phyloP scores from a whole-genome alignment of 2,797 vertebrate genomes.

The Podarcis lilfordi region DNA sequence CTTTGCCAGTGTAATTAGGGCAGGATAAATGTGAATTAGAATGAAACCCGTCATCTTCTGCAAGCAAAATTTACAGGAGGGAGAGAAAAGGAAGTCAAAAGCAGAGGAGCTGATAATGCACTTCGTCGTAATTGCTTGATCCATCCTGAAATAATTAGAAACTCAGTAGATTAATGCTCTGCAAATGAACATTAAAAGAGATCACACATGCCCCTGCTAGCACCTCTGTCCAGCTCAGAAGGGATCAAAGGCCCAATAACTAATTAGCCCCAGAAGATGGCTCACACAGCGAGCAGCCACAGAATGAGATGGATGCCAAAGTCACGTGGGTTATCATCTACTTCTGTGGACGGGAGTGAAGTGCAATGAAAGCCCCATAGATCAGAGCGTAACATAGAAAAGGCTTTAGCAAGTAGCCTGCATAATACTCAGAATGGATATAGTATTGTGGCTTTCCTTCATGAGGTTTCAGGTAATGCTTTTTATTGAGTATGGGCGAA shows the following conservation, averaged over 20 bases:
- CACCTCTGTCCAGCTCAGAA: not conserved
- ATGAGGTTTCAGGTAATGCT: not conserved
- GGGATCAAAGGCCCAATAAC: not conserved
- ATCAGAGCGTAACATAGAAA: not conserved
- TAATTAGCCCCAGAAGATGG: slow-evolving; percentile 10
- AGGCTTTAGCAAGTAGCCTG: not conserved
- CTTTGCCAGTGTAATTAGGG: slow-evolving; percentile 56
- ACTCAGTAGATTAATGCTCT: not conserved
- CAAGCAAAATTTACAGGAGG: not conserved
- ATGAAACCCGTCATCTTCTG: slow-evolving; percentile 59
- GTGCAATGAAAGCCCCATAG: not conserved
- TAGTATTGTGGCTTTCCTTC: not conserved
- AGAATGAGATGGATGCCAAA: slow-evolving; percentile 4
- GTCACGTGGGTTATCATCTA: not conserved
- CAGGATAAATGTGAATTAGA: slow-evolving; percentile 58
- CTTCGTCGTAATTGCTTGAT: slow-evolving; percentile 22
- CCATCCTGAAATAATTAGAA: slow-evolving; percentile 34
- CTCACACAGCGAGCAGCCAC: not conserved
- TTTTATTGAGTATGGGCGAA: not conserved
- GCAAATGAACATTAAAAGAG: rapidly evolving
- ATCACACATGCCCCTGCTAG: not conserved
- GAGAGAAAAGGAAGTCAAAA: slow-evolving; percentile 21
- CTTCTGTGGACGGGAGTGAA: not conserved
- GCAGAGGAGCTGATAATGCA: not conserved
- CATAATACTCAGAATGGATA: not conserved